Conservation (phyloP, 2,888 invertebrate species). For the Cybosia mesomella region DNA sequence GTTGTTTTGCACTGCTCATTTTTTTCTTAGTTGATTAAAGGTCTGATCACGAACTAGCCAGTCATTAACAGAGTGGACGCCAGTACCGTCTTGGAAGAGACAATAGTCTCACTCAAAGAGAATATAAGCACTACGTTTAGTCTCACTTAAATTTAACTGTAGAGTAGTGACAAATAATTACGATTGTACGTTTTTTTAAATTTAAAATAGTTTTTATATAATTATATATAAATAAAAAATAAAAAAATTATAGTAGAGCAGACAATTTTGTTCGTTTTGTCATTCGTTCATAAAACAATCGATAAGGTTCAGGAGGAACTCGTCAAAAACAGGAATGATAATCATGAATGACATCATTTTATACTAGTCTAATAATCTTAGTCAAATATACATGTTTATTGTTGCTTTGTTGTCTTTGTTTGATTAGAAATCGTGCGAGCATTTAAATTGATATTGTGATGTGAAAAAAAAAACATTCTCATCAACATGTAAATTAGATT, state of each 20-base stretch:
- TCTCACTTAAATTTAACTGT: not conserved
- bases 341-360: not conserved
- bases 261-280: not conserved
- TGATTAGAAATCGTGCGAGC: not conserved
- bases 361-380: not conserved
- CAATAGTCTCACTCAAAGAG: not conserved
- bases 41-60: constrained; percentile 4
- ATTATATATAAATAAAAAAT: no score
- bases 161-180: not conserved
- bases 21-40: not conserved
- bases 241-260: not conserved
- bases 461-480: not conserved
- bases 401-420: no score
- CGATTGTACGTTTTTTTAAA: not conserved
- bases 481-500: not conserved
- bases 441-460: not conserved
- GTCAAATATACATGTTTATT: not conserved
- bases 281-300: constrained; percentile 1
- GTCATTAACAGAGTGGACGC: not conserved
- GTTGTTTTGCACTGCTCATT: not conserved
- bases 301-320: not conserved
- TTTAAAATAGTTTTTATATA: no score
- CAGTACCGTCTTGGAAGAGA: not conserved
- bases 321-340: not conserved
- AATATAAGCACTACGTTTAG: no score